Evolutionary conservation across 2,113 vertebrate genomes (phyloP), one percentile per base, ranked within the genome.

Genomic region (Triplophysa siluroides): DNA sequence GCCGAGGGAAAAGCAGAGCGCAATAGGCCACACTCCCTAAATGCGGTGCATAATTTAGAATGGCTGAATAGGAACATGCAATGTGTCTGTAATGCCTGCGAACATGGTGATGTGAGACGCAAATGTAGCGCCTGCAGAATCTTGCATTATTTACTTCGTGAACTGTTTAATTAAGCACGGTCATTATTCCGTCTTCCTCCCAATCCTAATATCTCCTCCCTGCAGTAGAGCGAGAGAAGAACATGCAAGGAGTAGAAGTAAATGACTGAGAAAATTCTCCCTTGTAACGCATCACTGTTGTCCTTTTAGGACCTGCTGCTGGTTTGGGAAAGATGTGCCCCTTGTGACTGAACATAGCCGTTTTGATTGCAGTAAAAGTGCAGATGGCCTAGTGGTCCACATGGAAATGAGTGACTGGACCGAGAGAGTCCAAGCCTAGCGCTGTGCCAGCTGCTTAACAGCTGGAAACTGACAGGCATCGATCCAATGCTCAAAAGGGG

Each of bases 111-210:
- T 64, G 61, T 47, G 26, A 69, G 73, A 74, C 82, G 69, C 63
- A 76, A 78, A 79, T 54, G 66, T 77, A 76, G 61, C 56, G 56
- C 67, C 79, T 82, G 54, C 33, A 77, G 33, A 82, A 60, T 43
- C 41, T 43, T 82, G 65, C 73, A 82, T 86, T 86, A 83, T 86
- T 83, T 77, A 76, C 78, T 29, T 62, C 65, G 76, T 61, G 3
- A 80, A 52, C 72, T 33, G 58, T 78, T 81, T 83, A 60, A 56
- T 68, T 83, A 77, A 76, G 65, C 78, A 83, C 70, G n/a, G 26
- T 62, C 54, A 78, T 76, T 75, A 80, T 56, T 63, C 75, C 58
- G 54, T 26, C 70, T 70, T 29, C 61, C 23, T 23, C 73, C 8
- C 16, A 10, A 23, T 52, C 29, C 62, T 50, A 65, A 65, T 52